These are phyloP conservation scores for Kryptolebias marmoratus DNA, from an alignment of 2,113 vertebrate genomes.

Conservation along the genomic window DNA sequence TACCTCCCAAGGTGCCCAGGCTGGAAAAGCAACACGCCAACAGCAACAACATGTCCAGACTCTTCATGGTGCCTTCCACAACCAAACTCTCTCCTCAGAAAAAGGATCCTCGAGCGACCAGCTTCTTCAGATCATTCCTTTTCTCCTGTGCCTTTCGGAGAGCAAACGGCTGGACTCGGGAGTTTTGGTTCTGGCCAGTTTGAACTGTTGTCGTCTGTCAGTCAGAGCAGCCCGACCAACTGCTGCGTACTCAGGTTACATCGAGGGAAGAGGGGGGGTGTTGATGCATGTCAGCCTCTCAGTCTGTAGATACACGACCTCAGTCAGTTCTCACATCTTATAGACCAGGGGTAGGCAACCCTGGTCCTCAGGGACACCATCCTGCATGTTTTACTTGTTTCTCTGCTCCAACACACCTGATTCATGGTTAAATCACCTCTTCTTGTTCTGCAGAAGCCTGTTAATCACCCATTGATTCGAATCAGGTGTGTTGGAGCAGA, in stretches of 20 bases:
- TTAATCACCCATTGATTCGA: too few species aligned
- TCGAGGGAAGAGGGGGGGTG: conserved; percentile 13
- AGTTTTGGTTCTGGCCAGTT: conserved; percentile 19
- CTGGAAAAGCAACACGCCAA: conserved; percentile 58
- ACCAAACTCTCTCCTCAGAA: background rate
- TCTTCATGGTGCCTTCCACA: conserved; percentile 63
- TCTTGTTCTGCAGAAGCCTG: too few species aligned
- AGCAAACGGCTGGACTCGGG: background rate
- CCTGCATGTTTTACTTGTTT: too few species aligned
- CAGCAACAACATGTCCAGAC: conserved; percentile 59
- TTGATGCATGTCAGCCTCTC: background rate
- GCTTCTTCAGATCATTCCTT: background rate
- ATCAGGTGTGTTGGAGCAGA: too few species aligned
- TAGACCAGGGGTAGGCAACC: too few species aligned
- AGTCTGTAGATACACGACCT: background rate
- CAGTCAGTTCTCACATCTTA: too few species aligned
- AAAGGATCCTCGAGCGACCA: background rate
- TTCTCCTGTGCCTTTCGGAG: background rate
- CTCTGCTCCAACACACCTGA: too few species aligned
- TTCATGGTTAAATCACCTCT: too few species aligned
- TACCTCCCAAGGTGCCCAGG: conserved; percentile 73
- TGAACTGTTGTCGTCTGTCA: conserved; percentile 78
- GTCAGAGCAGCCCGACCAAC: conserved; percentile 63
- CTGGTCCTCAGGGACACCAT: too few species aligned
- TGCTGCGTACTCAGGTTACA: conserved; percentile 73